Conservation (phyloP, 2,888 invertebrate genomes). For the Ischnus inquisitorius region DNA sequence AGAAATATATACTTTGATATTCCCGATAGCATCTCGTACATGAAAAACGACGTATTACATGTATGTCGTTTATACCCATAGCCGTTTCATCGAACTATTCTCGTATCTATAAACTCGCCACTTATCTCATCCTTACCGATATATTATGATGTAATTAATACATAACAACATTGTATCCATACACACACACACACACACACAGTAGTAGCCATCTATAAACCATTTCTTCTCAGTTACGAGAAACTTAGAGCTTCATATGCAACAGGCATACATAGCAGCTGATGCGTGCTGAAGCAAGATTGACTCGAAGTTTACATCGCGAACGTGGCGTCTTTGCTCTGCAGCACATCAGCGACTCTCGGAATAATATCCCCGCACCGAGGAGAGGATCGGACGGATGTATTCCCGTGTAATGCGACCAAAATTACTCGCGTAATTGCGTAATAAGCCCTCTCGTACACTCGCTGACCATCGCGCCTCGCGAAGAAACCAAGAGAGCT, state of each 20-base stretch:
- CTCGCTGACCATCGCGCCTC: conserved; percentile 69
- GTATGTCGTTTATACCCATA: not conserved
- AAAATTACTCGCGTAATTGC: conserved; percentile 83
- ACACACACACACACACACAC: conserved; percentile 26
- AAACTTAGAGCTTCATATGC: conserved; percentile 21
- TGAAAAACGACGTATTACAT: conserved; percentile 34
- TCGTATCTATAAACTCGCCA: conserved; percentile 59
- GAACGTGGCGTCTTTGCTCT: conserved; percentile 35
- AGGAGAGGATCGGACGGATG: conserved; percentile 67
- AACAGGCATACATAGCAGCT: conserved; percentile 32
- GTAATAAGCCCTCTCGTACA: conserved; percentile 80
- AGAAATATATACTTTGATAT: conserved; percentile 58
- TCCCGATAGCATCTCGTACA: conserved; percentile 48
- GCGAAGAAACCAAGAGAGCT: conserved; percentile 60
- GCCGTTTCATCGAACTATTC: conserved; percentile 57
- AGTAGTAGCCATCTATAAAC: not conserved
- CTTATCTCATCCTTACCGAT: conserved; percentile 43
- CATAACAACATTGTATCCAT: conserved; percentile 49
- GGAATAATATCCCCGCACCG: not conserved
- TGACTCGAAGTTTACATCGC: conserved; percentile 1
- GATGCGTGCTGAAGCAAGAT: conserved; percentile 8
- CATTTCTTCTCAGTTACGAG: conserved; percentile 37
- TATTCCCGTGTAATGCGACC: conserved; percentile 77
- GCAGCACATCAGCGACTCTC: conserved; percentile 9
- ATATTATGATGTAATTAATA: conserved; percentile 58